phyloP scores from a whole-genome alignment of 2,888 invertebrate species.

The Coelopa pilipes region DNA sequence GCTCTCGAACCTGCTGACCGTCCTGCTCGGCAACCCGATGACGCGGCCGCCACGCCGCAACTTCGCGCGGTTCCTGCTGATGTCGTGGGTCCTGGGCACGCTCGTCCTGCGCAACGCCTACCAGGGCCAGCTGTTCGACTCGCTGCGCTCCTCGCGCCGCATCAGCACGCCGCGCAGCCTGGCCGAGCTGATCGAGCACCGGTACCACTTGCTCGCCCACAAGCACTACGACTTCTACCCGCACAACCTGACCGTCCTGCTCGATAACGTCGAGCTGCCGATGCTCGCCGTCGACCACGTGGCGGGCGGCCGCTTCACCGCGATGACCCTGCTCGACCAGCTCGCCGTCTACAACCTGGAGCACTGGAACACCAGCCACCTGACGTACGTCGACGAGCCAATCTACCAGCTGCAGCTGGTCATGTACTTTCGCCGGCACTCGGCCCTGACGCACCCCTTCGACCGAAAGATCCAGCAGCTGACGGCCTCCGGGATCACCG shows the following conservation, averaged over 20 bases:
- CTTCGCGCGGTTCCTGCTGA: conserved; percentile 53
- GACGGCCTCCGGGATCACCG: conserved; percentile 50
- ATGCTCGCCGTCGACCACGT: neutral
- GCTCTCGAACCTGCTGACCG: conserved; percentile 47
- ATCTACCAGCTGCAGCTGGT: conserved; percentile 51
- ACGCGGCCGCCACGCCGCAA: conserved; percentile 44
- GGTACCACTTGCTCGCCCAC: conserved; percentile 49
- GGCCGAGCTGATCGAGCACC: conserved; percentile 43
- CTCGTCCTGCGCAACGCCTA: conserved; percentile 59
- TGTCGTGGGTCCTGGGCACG: conserved; percentile 54
- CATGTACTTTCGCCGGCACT: conserved; percentile 54
- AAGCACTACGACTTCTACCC: conserved; percentile 51
- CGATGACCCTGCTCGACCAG: conserved; percentile 49
- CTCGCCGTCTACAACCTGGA: conserved; percentile 50
- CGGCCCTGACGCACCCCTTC: conserved; percentile 49
- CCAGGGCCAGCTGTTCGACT: conserved; percentile 59
- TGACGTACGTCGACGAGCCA: conserved; percentile 53
- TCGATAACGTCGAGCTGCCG: neutral
- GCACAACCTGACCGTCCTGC: conserved; percentile 42
- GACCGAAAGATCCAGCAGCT: conserved; percentile 52
- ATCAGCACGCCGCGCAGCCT: conserved; percentile 48
- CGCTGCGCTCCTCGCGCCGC: conserved; percentile 50
- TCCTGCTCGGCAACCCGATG: conserved; percentile 53
- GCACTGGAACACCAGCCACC: conserved; percentile 45
- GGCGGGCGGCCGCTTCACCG: conserved; percentile 35